These are phyloP conservation scores for Hybos culiciformis DNA, from an alignment of 2,888 invertebrate genomes.

Conservation along the genomic window DNA sequence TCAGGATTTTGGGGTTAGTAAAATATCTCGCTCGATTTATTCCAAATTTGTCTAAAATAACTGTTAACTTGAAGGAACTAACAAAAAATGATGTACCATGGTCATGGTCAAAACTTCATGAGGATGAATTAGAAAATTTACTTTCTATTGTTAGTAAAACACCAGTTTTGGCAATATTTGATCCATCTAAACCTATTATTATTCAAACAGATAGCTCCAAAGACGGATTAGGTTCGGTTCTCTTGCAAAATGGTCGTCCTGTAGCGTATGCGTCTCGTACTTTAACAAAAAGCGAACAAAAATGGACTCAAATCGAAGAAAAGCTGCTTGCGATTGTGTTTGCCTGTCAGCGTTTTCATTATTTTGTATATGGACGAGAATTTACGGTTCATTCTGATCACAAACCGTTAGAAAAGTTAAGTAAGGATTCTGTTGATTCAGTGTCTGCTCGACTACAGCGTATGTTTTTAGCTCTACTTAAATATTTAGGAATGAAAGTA, in stretches of 20 bases:
- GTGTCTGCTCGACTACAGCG: conserved; percentile 20
- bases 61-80: conserved; percentile 4
- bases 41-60: conserved; percentile 11
- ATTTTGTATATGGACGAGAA: conserved; percentile 19
- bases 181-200: conserved; percentile 16
- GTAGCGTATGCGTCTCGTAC: conserved; percentile 25
- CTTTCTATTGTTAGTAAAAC: conserved; percentile 4
- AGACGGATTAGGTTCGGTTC: conserved; percentile 20
- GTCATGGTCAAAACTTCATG: neutral
- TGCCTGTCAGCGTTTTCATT: conserved; percentile 25
- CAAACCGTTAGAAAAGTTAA: conserved; percentile 17
- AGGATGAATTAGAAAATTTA: conserved; percentile 8
- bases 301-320: conserved; percentile 30
- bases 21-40: conserved; percentile 15
- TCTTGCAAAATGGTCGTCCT: conserved; percentile 24
- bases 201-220: conserved; percentile 22
- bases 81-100: conserved; percentile 11
- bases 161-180: conserved; percentile 11
- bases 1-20: conserved; percentile 9
- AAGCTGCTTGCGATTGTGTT: conserved; percentile 25
- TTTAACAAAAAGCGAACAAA: conserved; percentile 20
- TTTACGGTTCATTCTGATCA: conserved; percentile 20
- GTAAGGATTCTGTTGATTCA: conserved; percentile 20
- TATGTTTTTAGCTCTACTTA: conserved; percentile 16
- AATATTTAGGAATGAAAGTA: conserved; percentile 10